Evolutionary conservation across 2,888 invertebrate genomes (phyloP), one percentile per base, ranked within the genome.

Genomic region (Fragum whitleyi): DNA sequence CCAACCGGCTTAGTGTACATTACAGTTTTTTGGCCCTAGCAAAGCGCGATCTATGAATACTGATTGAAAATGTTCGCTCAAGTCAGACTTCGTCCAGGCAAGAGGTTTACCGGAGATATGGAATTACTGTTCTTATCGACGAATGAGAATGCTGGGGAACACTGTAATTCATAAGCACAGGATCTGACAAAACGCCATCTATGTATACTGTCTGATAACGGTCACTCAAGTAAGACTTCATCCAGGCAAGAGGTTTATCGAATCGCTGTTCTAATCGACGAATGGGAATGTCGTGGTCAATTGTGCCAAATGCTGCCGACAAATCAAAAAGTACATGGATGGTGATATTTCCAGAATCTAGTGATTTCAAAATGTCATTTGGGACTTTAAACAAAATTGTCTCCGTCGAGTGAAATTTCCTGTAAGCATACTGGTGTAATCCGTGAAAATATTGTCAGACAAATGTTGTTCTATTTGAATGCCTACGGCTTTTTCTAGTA

Each of bases 391-490:
- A 23, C 36, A 79, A 65, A 42, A 78, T 75, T 28, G 78, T 74
- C 72, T 79, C 79, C 1, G 79, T 83, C 1, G 76, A 79, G 55
- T 82, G 73, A n/a, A n/a, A n/a, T n/a, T n/a, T n/a, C n/a, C n/a
- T n/a, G n/a, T n/a, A n/a, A n/a, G n/a, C n/a, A n/a, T n/a, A n/a
- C n/a, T n/a, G n/a, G n/a, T n/a, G n/a, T n/a, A n/a, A n/a, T n/a
- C n/a, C n/a, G n/a, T n/a, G n/a, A n/a, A n/a, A n/a, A n/a, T n/a
- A n/a, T n/a, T n/a, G n/a, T n/a, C n/a, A n/a, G n/a, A n/a, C n/a
- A n/a, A n/a, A n/a, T n/a, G n/a, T n/a, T n/a, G n/a, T n/a, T n/a
- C n/a, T n/a, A n/a, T n/a, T n/a, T n/a, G n/a, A n/a, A n/a, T n/a
- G n/a, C n/a, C n/a, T n/a, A n/a, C n/a, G n/a, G n/a, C n/a, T n/a